Conservation (phyloP, 2,888 invertebrate species). For the Clunio marinus region DNA sequence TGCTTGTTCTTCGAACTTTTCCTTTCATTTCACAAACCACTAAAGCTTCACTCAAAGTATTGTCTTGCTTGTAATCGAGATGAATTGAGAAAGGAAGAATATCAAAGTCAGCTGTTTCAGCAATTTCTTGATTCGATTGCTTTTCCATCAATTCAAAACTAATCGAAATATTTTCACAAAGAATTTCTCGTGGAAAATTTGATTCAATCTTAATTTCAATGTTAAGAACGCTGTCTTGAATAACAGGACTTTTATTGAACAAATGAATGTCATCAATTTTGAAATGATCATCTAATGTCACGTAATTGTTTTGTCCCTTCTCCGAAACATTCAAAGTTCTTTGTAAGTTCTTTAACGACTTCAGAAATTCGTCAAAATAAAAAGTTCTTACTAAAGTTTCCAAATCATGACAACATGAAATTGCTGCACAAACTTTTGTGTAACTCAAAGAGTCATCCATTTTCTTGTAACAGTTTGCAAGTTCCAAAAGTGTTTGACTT, state of each 20-base stretch:
- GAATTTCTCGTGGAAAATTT: slow-evolving; percentile 62
- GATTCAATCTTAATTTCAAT: slow-evolving; percentile 57
- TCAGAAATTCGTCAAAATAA: slow-evolving; percentile 80
- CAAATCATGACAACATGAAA: slow-evolving; percentile 71
- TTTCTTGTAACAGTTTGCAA: slow-evolving; percentile 78
- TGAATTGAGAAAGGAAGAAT: slow-evolving; percentile 65
- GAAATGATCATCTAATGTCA: slow-evolving; percentile 52
- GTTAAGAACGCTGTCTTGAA: slow-evolving; percentile 58
- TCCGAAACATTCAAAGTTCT: slow-evolving; percentile 56
- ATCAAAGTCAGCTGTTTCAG: slow-evolving; percentile 51
- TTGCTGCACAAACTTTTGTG: slow-evolving; percentile 71
- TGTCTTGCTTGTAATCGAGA: slow-evolving; percentile 77
- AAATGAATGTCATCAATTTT: slow-evolving; percentile 49
- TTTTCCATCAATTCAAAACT: slow-evolving; percentile 35
- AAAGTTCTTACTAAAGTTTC: slow-evolving; percentile 69
- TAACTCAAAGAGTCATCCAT: slow-evolving; percentile 69
- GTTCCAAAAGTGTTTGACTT: slow-evolving; percentile 74
- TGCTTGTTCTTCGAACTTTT: slow-evolving; percentile 65
- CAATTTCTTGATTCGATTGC: slow-evolving; percentile 22
- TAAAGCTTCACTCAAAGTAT: slow-evolving; percentile 68
- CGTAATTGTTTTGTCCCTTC: slow-evolving; percentile 46
- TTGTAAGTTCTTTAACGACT: slow-evolving; percentile 57
- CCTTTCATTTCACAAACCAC: slow-evolving; percentile 66
- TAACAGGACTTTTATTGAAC: slow-evolving; percentile 48
- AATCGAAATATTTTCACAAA: slow-evolving; percentile 57